A percentile compares a stretch with the other conserved stretches of the same genome.
phyloP scores from a whole-genome alignment of 2,888 invertebrate genomes.

The Drosophila pegasa region DNA sequence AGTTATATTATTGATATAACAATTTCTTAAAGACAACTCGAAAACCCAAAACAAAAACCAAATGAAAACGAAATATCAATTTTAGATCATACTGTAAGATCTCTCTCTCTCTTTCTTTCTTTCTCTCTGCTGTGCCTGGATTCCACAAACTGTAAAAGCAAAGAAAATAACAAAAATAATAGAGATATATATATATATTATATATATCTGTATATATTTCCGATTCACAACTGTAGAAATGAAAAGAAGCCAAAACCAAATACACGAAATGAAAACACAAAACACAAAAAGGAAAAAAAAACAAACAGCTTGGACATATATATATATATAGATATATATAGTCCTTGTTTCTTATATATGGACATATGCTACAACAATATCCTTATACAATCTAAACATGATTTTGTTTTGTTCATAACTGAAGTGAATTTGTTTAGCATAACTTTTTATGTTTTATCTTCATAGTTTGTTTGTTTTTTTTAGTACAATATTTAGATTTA shows the following conservation, averaged over 20 bases:
- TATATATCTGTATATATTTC: slow-evolving; percentile 9
- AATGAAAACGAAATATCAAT: not conserved
- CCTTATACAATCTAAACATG: slow-evolving; percentile 9
- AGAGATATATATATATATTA: slow-evolving; percentile 2
- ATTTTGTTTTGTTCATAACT: slow-evolving; percentile 1
- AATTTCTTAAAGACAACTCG: slow-evolving; percentile 3
- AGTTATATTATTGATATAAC: slow-evolving; percentile 8
- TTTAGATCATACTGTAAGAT: not conserved
- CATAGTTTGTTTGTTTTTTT: slow-evolving; percentile 38
- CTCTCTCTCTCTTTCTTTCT: not conserved
- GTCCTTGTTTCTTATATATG: slow-evolving; percentile 31
- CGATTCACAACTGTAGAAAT: slow-evolving; percentile 28
- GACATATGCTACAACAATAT: slow-evolving; percentile 39
- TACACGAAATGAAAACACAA: slow-evolving; percentile 71
- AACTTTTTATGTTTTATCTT: slow-evolving; percentile 41
- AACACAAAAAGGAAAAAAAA: slow-evolving; percentile 22
- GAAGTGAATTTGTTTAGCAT: slow-evolving; percentile 17
- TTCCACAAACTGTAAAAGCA: slow-evolving; percentile 10
- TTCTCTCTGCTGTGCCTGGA: not conserved
- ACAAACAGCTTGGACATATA: slow-evolving; percentile 51
- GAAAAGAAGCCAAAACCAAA: slow-evolving; percentile 56
- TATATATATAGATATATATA: not conserved
- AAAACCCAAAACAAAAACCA: slow-evolving; percentile 4
- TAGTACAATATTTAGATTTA: slow-evolving; percentile 79
- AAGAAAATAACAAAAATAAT: slow-evolving; percentile 4